Evolutionary conservation across 2,113 vertebrate species (phyloP).

Genomic region (Sinocyclocheilus grahami): DNA sequence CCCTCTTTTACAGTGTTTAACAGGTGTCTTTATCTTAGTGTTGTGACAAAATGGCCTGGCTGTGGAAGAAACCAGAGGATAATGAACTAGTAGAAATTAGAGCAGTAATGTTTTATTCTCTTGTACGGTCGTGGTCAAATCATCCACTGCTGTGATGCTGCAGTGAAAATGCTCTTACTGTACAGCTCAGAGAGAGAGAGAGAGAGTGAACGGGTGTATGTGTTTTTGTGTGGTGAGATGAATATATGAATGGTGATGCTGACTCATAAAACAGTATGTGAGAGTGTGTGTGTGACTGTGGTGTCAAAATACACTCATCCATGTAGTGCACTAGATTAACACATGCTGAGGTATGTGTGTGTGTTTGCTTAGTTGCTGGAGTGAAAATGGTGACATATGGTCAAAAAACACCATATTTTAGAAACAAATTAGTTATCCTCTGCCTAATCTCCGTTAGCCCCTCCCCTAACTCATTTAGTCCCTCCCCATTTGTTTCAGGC

Average conservation of each 20-base stretch:
- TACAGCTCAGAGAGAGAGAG: neutral
- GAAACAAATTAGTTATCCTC: neutral
- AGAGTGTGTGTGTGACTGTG: neutral
- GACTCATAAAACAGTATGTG: constrained; percentile 43
- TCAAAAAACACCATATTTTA: neutral
- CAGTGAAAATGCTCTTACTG: constrained; percentile 16
- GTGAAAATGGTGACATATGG: constrained; percentile 26
- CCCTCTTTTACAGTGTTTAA: neutral
- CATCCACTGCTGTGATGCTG: neutral
- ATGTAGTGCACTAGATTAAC: constrained; percentile 10
- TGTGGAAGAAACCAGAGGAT: neutral
- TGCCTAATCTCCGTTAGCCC: neutral
- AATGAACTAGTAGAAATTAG: neutral
- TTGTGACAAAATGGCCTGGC: neutral
- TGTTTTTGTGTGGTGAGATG: constrained; percentile 18
- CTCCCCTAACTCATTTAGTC: neutral
- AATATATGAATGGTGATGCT: constrained; percentile 34
- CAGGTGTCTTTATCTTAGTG: neutral
- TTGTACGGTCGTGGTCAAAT: neutral
- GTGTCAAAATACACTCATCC: constrained; percentile 37
- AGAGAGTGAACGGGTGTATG: constrained; percentile 43
- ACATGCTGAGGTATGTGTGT: neutral
- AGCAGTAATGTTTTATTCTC: neutral
- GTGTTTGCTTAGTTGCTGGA: constrained; percentile 8
- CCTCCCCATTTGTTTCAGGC: neutral